phyloP scores from a whole-genome alignment of 92 coral and sea anemone genomes.

The Epizoanthus scotinus region DNA sequence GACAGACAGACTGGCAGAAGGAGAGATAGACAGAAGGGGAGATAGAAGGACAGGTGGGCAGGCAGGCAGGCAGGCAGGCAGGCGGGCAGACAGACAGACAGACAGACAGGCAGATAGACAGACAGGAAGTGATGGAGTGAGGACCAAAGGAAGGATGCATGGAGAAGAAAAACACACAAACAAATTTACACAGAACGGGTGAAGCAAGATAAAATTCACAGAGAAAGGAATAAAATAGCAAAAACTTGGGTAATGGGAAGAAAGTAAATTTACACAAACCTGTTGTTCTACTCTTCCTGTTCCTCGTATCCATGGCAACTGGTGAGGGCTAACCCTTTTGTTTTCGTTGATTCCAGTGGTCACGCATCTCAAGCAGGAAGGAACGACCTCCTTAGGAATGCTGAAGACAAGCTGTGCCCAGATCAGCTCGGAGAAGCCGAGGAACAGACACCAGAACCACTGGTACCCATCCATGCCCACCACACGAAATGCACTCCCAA shows the following conservation, averaged over 20 bases:
- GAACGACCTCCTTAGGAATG: slow-evolving; percentile 75
- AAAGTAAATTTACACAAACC: slow-evolving; percentile 55
- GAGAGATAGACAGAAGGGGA: too few species aligned
- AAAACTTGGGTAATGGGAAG: neutral
- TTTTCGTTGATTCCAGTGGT: slow-evolving; percentile 60
- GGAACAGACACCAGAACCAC: slow-evolving; percentile 87
- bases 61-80: too few species aligned
- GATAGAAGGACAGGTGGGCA: too few species aligned
- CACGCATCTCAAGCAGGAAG: slow-evolving; percentile 63
- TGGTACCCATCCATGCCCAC: slow-evolving; percentile 69
- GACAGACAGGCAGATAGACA: too few species aligned
- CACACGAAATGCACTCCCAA: slow-evolving; percentile 80
- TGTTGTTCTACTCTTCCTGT: slow-evolving; percentile 74
- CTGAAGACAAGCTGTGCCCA: slow-evolving; percentile 86
- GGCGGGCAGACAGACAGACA: too few species aligned
- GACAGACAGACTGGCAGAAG: too few species aligned
- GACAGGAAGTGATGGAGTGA: too few species aligned
- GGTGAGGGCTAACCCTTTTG: slow-evolving; percentile 11
- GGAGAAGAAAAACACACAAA: too few species aligned
- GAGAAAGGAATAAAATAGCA: too few species aligned
- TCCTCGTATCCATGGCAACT: slow-evolving; percentile 51
- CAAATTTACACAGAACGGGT: too few species aligned
- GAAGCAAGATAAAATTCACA: neutral
- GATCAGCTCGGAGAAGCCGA: slow-evolving; percentile 83
- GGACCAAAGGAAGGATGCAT: too few species aligned